Evolutionary conservation across 2,888 invertebrate genomes (phyloP).

Genomic region (Blera fallax): DNA sequence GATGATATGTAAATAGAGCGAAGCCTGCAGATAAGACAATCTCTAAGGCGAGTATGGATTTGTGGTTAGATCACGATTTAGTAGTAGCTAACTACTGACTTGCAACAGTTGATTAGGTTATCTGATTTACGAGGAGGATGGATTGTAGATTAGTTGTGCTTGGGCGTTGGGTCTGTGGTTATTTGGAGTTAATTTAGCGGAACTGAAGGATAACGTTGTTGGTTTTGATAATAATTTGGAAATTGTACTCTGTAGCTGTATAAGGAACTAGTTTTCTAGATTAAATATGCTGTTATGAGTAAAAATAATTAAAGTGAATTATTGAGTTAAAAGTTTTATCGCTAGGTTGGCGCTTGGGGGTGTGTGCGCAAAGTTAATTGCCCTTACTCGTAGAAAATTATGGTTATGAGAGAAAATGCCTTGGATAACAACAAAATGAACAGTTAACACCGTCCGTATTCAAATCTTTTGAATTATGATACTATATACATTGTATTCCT

Average conservation of each 20-base stretch:
- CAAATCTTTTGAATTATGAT: no score
- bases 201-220: constrained; percentile 43
- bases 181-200: constrained; percentile 42
- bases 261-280: neutral
- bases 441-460: no score
- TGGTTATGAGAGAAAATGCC: no score
- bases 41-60: constrained; percentile 32
- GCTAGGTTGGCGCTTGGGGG: no score
- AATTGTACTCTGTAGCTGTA: neutral
- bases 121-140: constrained; percentile 61
- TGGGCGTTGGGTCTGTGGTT: constrained; percentile 32
- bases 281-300: neutral
- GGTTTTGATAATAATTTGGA: constrained; percentile 33
- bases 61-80: constrained; percentile 62
- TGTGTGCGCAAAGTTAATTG: no score
- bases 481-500: no score
- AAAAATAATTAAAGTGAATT: neutral
- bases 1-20: constrained; percentile 62
- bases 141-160: constrained; percentile 29
- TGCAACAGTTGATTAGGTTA: constrained; percentile 68
- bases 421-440: no score
- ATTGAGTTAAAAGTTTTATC: no score
- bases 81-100: constrained; percentile 63
- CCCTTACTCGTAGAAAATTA: no score
- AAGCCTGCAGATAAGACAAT: constrained; percentile 42